A percentile compares a stretch with the other conserved stretches of the same genome.
Evolutionary conservation across 2,113 vertebrate species (phyloP).

Genomic region (Turnix velox): DNA sequence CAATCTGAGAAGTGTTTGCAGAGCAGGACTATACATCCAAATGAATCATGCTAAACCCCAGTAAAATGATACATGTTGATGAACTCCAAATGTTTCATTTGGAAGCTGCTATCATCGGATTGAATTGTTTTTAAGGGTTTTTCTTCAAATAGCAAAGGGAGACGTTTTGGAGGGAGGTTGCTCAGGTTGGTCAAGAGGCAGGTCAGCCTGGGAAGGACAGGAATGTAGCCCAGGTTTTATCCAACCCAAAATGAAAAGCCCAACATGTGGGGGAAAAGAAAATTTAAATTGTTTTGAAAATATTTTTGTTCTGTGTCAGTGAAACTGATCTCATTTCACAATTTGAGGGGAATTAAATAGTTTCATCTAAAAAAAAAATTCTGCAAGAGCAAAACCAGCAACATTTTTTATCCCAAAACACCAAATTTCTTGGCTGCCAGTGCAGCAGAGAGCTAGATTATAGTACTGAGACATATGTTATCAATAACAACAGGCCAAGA

Average conservation of each 20-base stretch:
- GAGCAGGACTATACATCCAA: not conserved
- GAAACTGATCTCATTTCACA: conserved; percentile 30
- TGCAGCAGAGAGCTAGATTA: not conserved
- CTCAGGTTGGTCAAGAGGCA: conserved; percentile 1
- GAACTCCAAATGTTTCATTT: conserved; percentile 48
- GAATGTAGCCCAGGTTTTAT: not conserved
- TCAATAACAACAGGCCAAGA: conserved; percentile 17
- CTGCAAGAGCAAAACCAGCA: not conserved
- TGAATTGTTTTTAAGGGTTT: not conserved
- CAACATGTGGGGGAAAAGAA: not conserved
- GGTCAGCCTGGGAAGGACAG: not conserved
- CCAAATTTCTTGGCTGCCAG: conserved; percentile 39
- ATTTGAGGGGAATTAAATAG: not conserved
- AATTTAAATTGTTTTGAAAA: not conserved
- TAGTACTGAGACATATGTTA: conserved; percentile 41
- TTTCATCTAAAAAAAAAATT: not conserved
- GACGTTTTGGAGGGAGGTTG: not conserved
- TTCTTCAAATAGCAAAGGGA: not conserved
- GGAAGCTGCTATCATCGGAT: not conserved
- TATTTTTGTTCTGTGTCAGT: conserved; percentile 15
- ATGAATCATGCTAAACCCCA: not conserved
- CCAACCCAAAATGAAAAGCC: not conserved
- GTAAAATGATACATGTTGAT: conserved; percentile 32
- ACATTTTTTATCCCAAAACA: not conserved
- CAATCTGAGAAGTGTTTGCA: not conserved